Evolutionary conservation across 2,888 invertebrate genomes (phyloP).

Genomic region (Bellardia pandia): DNA sequence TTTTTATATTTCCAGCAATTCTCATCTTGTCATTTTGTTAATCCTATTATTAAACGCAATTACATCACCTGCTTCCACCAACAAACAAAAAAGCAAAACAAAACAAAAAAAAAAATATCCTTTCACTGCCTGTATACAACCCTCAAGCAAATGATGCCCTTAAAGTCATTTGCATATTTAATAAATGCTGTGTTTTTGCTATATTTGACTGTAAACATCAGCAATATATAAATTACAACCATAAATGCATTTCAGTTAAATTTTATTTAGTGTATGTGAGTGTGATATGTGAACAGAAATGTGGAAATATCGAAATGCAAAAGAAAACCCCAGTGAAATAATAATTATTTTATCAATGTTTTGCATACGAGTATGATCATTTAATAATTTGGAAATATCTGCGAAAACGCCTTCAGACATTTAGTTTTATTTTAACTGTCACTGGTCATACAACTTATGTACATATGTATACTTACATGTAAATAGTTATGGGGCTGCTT

Average conservation of each 20-base stretch:
- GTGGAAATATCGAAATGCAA: background rate
- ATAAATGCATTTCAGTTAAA: slow-evolving; percentile 18
- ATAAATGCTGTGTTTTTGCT: background rate
- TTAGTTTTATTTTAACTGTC: slow-evolving; percentile 63
- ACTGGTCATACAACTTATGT: slow-evolving; percentile 50
- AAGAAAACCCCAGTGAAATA: slow-evolving; percentile 9
- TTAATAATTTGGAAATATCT: slow-evolving; percentile 68
- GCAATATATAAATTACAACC: slow-evolving; percentile 33
- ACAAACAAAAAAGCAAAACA: background rate
- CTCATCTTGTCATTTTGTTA: slow-evolving; percentile 32
- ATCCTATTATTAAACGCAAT: slow-evolving; percentile 52
- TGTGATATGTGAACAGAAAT: too few species aligned
- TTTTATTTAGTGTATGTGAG: background rate
- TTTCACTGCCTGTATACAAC: slow-evolving; percentile 21
- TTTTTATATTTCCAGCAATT: background rate
- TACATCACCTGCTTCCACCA: slow-evolving; percentile 52
- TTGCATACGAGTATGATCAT: slow-evolving; percentile 54
- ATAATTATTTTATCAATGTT: slow-evolving; percentile 50
- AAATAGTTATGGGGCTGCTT: background rate
- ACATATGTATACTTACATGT: background rate
- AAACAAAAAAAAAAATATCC: background rate
- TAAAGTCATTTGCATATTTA: slow-evolving; percentile 32
- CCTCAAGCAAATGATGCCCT: slow-evolving; percentile 7
- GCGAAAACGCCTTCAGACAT: slow-evolving; percentile 74
- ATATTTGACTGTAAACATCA: slow-evolving; percentile 24